Base-by-base conservation (phyloP, 2,888 invertebrate species). In the Eupsilia transversa region DNA sequence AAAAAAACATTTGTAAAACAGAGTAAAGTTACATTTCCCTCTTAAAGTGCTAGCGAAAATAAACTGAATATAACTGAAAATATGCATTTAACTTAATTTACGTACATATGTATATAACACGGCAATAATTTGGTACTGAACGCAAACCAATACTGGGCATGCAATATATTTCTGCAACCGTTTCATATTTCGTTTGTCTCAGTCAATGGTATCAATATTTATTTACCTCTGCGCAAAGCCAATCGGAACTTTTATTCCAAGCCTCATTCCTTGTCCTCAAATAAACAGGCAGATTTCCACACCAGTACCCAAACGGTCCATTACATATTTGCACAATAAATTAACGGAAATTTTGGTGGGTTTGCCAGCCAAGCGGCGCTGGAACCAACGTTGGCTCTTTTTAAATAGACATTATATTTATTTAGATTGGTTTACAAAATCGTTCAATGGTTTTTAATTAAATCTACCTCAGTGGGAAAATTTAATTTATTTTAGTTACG, bases 231-330 rank as follows among this genome's bases (percentile, higher is more conserved):
- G 1, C 61, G 43, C 57, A 77, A 83, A 84, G 35, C 77, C 78
- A 77, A 80, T 79, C 71, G 64, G 38, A 64, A 30, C 72, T 80
- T 77, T 82, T 67, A 76, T 87, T 74, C 17, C 69, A 49, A 49
- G 12, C 20, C 54, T 63, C 72, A 64, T 35, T 70, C 66, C 60
- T 76, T 78, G 73, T 71, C 70, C 54, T 65, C 63, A 33, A 61
- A 74, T 77, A 87, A 80, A 82, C 68, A 86, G 74, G 35, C 72
- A 82, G 83, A 79, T 83, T 83, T 86, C 77, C 77, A 69, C 77
- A 33, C 63, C 85, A 72, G 67, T 74, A 68, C 69, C 72, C 80
- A 80, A 71, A 43, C 59, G 73, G 54, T 60, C 49, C 54, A 77
- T 82, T 72, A 82, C 80, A 74, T 80, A 82, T 86, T 83, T 82